Conservation (phyloP, 1,140 invertebrate species). For the Drosophila tropicalis region DNA sequence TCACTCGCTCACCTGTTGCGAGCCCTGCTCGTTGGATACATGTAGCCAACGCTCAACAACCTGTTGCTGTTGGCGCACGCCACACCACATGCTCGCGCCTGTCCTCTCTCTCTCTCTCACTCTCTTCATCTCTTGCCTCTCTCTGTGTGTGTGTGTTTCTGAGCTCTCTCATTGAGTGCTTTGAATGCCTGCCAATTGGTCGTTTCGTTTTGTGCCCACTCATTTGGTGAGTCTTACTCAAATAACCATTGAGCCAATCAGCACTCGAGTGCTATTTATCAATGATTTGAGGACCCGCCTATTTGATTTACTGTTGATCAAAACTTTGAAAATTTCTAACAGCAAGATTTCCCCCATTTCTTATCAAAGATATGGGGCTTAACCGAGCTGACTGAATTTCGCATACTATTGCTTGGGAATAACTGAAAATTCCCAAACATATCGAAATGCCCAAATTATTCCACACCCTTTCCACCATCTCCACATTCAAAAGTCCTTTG, state of each 20-base stretch:
- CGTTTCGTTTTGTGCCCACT: neutral
- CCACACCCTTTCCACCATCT: no score
- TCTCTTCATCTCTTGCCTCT: neutral
- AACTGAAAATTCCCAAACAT: no score
- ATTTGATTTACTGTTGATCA: neutral
- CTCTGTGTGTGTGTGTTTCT: constrained; percentile 1
- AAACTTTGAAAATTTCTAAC: no score
- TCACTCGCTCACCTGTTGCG: constrained; percentile 32
- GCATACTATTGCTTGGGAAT: no score
- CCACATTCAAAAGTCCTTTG: no score
- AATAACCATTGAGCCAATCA: constrained; percentile 8
- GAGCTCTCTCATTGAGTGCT: constrained; percentile 4
- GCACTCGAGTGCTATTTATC: neutral
- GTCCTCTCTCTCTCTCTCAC: neutral
- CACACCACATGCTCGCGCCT: neutral
- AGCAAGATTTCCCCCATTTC: neutral
- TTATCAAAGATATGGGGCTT: no score
- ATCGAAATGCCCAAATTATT: no score
- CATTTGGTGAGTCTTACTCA: neutral
- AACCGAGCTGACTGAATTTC: no score
- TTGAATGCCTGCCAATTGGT: neutral
- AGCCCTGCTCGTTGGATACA: constrained; percentile 3
- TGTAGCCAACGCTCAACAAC: constrained; percentile 26
- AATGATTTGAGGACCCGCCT: neutral
- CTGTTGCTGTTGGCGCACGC: constrained; percentile 10